Conservation (phyloP, 2,888 invertebrate genomes). For the Glyphotaelius pellucidus region DNA sequence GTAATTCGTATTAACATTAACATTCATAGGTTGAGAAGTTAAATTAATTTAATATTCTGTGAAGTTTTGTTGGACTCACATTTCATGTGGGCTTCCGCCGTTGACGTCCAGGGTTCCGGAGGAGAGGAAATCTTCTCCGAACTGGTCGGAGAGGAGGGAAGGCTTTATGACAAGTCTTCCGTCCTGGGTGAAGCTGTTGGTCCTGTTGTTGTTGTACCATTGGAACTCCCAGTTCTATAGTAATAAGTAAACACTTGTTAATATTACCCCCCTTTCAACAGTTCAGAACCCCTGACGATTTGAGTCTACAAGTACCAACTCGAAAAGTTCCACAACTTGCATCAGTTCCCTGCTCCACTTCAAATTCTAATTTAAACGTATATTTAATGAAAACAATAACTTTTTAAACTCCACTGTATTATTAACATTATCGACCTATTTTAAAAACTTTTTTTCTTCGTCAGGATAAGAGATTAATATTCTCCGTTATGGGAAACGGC, state of each 20-base stretch:
- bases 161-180: slow-evolving; percentile 81
- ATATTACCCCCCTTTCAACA: not conserved
- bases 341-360: not conserved
- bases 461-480: too few species aligned
- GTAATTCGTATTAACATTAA: too few species aligned
- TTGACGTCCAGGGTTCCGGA: slow-evolving; percentile 77
- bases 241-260: slow-evolving; percentile 65
- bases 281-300: not conserved
- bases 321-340: not conserved
- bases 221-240: slow-evolving; percentile 84
- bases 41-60: not conserved
- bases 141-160: slow-evolving; percentile 77
- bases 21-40: too few species aligned
- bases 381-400: too few species aligned
- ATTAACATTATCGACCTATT: too few species aligned
- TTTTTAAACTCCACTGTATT: too few species aligned
- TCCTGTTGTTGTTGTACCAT: slow-evolving; percentile 82
- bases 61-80: slow-evolving; percentile 70
- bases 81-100: slow-evolving; percentile 80
- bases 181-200: slow-evolving; percentile 79
- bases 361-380: not conserved
- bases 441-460: too few species aligned
- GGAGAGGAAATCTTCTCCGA: slow-evolving; percentile 76
- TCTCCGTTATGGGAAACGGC: too few species aligned
- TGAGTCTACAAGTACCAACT: not conserved